Conservation (phyloP, 1,140 invertebrate species). For the Drosophila biarmipes region DNA sequence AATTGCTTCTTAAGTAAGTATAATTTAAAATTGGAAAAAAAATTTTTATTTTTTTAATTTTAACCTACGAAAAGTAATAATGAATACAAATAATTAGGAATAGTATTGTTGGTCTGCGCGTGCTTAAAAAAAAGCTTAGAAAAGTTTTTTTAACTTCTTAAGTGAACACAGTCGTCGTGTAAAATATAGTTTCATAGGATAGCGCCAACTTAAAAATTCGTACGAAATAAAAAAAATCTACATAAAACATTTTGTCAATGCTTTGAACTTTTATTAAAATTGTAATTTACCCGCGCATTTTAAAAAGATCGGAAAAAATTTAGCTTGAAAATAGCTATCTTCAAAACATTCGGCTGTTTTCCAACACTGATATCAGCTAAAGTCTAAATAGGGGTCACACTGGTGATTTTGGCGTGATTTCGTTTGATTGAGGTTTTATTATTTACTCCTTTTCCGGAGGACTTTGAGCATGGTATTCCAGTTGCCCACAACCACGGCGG, state of each 20-base stretch:
- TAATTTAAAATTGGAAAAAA: too few relatives aligned
- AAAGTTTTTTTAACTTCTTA: too few relatives aligned
- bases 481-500: slow-evolving; percentile 63
- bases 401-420: slow-evolving; percentile 25
- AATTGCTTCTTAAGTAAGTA: too few relatives aligned
- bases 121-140: too few relatives aligned
- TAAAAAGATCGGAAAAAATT: too few relatives aligned
- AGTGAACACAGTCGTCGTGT: too few relatives aligned
- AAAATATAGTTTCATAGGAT: too few relatives aligned
- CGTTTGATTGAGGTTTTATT: slow-evolving; percentile 14
- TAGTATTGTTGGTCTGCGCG: too few relatives aligned
- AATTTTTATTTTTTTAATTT: too few relatives aligned
- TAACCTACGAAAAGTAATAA: too few relatives aligned
- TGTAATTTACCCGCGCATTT: background rate
- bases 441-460: background rate
- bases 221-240: background rate
- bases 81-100: too few relatives aligned
- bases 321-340: background rate
- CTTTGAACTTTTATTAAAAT: background rate
- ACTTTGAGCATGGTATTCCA: slow-evolving; percentile 60
- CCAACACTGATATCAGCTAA: background rate
- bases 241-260: background rate
- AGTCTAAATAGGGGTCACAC: background rate
- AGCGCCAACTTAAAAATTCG: too few relatives aligned
- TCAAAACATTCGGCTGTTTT: background rate